A percentile compares a stretch with the other conserved stretches of the same genome.
These are phyloP conservation scores for Alces alces DNA, from an alignment of 2,113 vertebrate genomes.

Conservation along the genomic window DNA sequence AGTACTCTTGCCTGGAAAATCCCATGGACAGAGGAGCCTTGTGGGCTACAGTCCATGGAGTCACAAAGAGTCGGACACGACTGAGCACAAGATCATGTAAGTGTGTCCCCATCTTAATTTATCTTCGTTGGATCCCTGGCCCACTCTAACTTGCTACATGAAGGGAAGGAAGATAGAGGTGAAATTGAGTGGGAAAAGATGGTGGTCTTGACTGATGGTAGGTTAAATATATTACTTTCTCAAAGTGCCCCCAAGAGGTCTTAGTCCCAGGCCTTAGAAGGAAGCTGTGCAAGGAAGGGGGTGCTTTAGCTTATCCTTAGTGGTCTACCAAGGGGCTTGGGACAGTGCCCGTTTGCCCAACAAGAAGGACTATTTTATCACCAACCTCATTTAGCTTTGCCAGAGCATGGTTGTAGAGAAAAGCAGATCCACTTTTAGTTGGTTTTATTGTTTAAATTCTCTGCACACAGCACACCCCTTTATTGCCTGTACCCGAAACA, in stretches of 20 bases:
- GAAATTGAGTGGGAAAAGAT: neutral
- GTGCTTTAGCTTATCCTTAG: neutral
- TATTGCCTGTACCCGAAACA: neutral
- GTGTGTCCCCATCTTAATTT: neutral
- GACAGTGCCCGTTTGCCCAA: neutral
- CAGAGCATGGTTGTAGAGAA: neutral
- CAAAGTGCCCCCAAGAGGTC: neutral
- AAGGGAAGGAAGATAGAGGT: neutral
- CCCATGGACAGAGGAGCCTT: neutral
- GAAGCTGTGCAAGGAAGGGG: neutral
- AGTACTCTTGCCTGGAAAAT: neutral
- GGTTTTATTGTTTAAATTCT: neutral
- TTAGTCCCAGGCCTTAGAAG: neutral
- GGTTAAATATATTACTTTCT: neutral
- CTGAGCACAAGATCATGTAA: neutral
- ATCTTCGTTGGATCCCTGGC: too few relatives aligned
- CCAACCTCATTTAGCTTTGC: neutral
- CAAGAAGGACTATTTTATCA: neutral
- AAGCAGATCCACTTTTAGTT: neutral
- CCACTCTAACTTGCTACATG: neutral
- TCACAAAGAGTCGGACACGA: neutral
- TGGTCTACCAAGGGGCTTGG: neutral
- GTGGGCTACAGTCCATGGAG: neutral
- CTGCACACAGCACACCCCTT: neutral
- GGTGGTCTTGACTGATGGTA: neutral